Evolutionary conservation across 2,797 vertebrate genomes (phyloP), one percentile per base, ranked within the genome.

Genomic region (Gymnodraco acuticeps): DNA sequence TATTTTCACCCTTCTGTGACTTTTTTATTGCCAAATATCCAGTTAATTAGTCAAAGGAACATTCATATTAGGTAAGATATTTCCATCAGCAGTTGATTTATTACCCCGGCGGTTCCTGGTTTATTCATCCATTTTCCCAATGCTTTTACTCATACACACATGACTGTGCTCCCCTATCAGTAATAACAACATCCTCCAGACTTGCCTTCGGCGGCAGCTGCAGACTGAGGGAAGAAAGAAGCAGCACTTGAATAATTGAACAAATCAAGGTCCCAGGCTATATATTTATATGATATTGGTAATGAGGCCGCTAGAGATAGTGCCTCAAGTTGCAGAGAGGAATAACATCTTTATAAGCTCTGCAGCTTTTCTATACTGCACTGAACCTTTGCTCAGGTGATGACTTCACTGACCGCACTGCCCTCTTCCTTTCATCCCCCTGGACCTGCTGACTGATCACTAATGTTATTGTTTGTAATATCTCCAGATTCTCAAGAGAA

Each of bases 231-330:
- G 8, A 47, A 41, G 52, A 48, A 65, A 73, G 73, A 77, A 63
- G 47, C 69, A 33, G 70, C 70, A 20, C 11, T 38, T 92, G 85
- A 90, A 90, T 92, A 86, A 90, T 89, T 89, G 73, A 89, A 84
- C 82, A 79, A 76, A 87, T 84, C 78, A 59, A 65, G 80, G 80
- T 89, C 81, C 81, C 83, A 23, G 83, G 81, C 85, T 85, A 19
- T 82, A 78, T 84, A 45, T 88, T 87, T 78, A 81, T 87, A 70
- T 89, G 81, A 86, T 90, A 64, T 81, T 62, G 74, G 80, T 91
- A 91, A 90, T 90, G 87, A 89, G 78, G 84, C 87, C 78, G 16
- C 88, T 70, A 64, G 83, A 88, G 86, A 87, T 65, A 15, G 27
- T 11, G 46, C 63, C 17, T 47, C 63, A 61, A 66, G 53, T 70